Evolutionary conservation across 2,797 vertebrate genomes (phyloP), one percentile per base, ranked within the genome.

Genomic region (Trachurus trachurus): DNA sequence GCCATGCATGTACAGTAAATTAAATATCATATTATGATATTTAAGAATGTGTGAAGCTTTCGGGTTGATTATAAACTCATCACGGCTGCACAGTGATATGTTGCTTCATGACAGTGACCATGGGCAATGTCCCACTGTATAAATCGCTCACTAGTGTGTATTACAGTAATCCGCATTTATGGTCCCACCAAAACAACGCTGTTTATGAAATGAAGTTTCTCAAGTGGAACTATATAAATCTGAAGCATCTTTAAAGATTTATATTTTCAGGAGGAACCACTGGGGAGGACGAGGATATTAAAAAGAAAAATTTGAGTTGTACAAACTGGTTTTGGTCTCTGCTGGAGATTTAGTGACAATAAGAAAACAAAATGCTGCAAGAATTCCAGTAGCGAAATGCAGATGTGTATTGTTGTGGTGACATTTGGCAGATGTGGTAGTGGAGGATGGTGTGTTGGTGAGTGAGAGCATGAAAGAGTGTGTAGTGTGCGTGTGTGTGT

Each of bases 381-480:
- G 2, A 45, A 39, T 56, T 16, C 2, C 34, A 44, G 44, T 22
- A 10, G 9, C n/a, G 22, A 13, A 52, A 52, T 11, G 50, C 21
- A 22, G 50, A 52, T 11, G 19, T 34, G 5, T 34, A 34, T 34
- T 34, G 31, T 34, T 34, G 31, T 34, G 31, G 4, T 44, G 44
- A 58, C 54, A 37, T 61, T 19, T 6, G 37, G 42, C 64, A 52
- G 44, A 58, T 10, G 60, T 60, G 21, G 9, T 4, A 4, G 40
- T 22, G 26, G 50, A 1, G 60, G 60, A 22, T 21, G 54, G 12
- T 39, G 67, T 44, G 12, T 40, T 65, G 40, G 66, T 67, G 12
- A 26, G 15, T 9, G 65, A 62, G 42, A 42, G 68, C 50, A 26
- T 21, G 12, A 77, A 69, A 70, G 22, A 26, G 77, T 29, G 26